Conservation (phyloP, 2,113 vertebrate genomes). For the Alethe diademata region DNA sequence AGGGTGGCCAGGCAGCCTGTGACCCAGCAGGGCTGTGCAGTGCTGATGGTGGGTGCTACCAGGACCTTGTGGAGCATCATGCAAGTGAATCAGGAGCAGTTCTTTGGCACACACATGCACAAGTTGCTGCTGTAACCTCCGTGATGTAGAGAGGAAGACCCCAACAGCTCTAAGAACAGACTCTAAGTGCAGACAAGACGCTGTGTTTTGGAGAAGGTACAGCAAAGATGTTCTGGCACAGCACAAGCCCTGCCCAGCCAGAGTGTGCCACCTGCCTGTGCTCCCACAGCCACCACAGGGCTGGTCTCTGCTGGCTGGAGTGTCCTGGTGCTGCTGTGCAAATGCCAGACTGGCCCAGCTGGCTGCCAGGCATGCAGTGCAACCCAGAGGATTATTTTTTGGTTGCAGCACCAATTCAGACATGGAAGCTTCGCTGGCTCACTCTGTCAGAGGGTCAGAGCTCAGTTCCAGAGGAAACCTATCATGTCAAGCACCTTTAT, state of each 20-base stretch:
- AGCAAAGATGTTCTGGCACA: not conserved
- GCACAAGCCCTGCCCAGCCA: not conserved
- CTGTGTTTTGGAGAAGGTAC: not conserved
- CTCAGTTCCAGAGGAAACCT: not conserved
- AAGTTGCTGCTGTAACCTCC: not conserved
- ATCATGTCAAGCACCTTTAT: rapidly evolving
- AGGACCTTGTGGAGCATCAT: not conserved
- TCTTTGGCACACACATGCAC: not conserved
- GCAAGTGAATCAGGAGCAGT: not conserved
- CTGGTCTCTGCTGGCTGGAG: rapidly evolving
- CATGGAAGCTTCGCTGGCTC: not conserved
- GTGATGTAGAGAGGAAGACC: not conserved
- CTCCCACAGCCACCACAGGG: not conserved
- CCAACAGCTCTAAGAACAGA: not conserved
- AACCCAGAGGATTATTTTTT: not conserved
- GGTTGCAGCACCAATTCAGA: not conserved
- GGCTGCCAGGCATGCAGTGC: rapidly evolving
- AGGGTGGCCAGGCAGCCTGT: not conserved
- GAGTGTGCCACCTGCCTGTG: not conserved
- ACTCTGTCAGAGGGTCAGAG: not conserved
- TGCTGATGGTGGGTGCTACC: not conserved
- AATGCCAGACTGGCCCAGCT: not conserved
- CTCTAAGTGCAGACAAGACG: not conserved
- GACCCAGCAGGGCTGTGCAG: not conserved
- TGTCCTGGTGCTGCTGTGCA: not conserved